phyloP scores from a whole-genome alignment of 2,888 invertebrate species.

The Megaustenia siamemsis region DNA sequence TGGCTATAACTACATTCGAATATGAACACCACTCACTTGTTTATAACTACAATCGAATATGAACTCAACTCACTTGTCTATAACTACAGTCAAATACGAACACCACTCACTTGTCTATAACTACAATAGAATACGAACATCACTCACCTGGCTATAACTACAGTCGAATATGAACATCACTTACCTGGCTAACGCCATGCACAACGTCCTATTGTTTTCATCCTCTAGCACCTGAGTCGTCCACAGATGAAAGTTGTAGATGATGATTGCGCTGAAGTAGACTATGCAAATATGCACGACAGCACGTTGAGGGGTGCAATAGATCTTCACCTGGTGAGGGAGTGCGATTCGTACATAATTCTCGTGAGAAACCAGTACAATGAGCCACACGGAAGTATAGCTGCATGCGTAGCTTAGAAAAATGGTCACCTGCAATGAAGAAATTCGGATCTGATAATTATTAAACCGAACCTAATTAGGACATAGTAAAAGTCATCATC shows the following conservation, averaged over 20 bases:
- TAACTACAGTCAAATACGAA: too few species aligned
- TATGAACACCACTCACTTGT: too few species aligned
- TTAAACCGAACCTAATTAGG: too few species aligned
- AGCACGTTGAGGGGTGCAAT: conserved; percentile 59
- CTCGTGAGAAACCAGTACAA: conserved; percentile 56
- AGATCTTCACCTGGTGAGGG: conserved; percentile 55
- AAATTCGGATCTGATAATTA: too few species aligned
- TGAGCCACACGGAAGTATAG: conserved; percentile 58
- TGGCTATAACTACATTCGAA: too few species aligned
- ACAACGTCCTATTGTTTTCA: conserved; percentile 49
- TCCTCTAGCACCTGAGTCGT: conserved; percentile 56
- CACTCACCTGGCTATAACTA: too few species aligned
- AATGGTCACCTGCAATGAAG: conserved; percentile 49
- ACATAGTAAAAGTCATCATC: too few species aligned
- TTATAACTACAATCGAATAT: too few species aligned
- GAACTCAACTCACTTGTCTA: too few species aligned
- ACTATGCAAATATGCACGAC: conserved; percentile 49
- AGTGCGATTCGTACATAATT: conserved; percentile 60
- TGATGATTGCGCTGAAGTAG: conserved; percentile 50
- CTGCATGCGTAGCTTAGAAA: conserved; percentile 57
- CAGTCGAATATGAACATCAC: too few species aligned
- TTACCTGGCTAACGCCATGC: conserved; percentile 54
- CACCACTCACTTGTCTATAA: too few species aligned
- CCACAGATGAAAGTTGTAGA: conserved; percentile 64
- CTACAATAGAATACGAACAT: too few species aligned